Evolutionary conservation across 37 sponge, comb jelly and placozoan species (phyloP).

Genomic region (Axinella damicornis): DNA sequence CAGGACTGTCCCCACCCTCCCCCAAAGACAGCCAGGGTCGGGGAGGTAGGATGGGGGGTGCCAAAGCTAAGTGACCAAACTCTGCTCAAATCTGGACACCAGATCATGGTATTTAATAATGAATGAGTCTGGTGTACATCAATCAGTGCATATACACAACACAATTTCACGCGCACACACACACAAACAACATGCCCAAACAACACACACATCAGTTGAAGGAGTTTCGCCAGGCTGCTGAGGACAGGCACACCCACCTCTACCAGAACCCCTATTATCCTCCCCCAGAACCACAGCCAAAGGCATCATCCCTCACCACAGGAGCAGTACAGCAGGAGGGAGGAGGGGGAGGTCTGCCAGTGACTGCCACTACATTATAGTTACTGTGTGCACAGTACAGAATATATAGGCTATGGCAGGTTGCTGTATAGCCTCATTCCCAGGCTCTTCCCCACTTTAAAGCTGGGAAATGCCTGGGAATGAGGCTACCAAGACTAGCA

Average conservation of each 20-base stretch:
- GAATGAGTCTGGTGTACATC: too few species aligned
- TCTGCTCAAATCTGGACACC: slow-evolving; percentile 68
- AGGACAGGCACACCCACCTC: slow-evolving; percentile 86
- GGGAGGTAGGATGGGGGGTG: slow-evolving; percentile 93
- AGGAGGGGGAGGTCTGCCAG: too few species aligned
- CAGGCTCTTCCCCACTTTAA: too few species aligned
- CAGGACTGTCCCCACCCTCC: slow-evolving; percentile 68
- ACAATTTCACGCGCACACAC: too few species aligned
- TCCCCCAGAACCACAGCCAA: slow-evolving; percentile 3
- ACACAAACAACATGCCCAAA: too few species aligned
- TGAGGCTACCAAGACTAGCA: too few species aligned
- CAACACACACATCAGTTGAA: slow-evolving; percentile 48
- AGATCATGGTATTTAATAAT: slow-evolving; percentile 66
- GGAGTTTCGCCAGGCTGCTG: slow-evolving; percentile 76
- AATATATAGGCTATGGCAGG: too few species aligned
- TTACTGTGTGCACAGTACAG: too few species aligned
- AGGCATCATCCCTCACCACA: not conserved
- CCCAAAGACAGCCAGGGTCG: slow-evolving; percentile 63
- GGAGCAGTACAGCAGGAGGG: not conserved
- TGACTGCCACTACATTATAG: too few species aligned
- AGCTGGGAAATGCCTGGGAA: too few species aligned
- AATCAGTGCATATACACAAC: too few species aligned
- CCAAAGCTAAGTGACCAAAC: slow-evolving; percentile 55
- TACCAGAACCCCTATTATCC: slow-evolving; percentile 87
- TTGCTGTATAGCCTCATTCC: too few species aligned